Base-by-base conservation (phyloP, 1,140 invertebrate species). In the Bombus ignitus region DNA sequence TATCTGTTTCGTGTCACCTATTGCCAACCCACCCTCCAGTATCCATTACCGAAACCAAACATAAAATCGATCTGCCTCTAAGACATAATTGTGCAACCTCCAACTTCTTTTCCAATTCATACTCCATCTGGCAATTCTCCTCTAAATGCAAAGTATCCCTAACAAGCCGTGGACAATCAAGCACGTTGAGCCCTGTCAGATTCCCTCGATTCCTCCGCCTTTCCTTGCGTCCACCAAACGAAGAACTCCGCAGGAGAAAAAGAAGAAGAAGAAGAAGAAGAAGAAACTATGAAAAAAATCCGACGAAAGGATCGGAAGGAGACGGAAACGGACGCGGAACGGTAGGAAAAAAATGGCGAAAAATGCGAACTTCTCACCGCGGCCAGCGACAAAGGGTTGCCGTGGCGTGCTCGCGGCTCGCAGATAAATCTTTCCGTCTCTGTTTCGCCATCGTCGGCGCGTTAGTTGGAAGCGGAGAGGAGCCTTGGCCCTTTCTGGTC, bases 361-460 rank as follows among this genome's bases (percentile, higher is more conserved):
- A 95, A 95, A 95, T 95, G 94, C 93, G 88, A 92, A 95, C 89
- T 95, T 95, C 94, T 94, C 95, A 94, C 94, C 94, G 94, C 92
- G 92, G 92, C 76, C 76, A 87, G 91, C 94, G 92, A 95, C 94
- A 95, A 95, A 95, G 94, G 93, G 91, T 86, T 92, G 89, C 90
- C 89, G 87, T 35, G 80, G 83, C 90, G 83, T 74, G 44, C 88
- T 92, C 86, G 90, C 71, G 86, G 90, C 85, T 85, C 53, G 68
- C 81, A 88, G 89, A 95, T 95, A 95, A 95, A 95, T 95, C 94
- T 95, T 92, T 89, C 72, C 86, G 78, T 90, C 87, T 90, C 74
- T 88, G 82, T 90, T 73, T 32, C 88, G 59, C 76, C 42, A 42
- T 73, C 42, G 32, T 53, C 42, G 42, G 18, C 71, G 70, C 75